Evolutionary conservation across 2,797 vertebrate species (phyloP).

Genomic region (Lutra lutra): DNA sequence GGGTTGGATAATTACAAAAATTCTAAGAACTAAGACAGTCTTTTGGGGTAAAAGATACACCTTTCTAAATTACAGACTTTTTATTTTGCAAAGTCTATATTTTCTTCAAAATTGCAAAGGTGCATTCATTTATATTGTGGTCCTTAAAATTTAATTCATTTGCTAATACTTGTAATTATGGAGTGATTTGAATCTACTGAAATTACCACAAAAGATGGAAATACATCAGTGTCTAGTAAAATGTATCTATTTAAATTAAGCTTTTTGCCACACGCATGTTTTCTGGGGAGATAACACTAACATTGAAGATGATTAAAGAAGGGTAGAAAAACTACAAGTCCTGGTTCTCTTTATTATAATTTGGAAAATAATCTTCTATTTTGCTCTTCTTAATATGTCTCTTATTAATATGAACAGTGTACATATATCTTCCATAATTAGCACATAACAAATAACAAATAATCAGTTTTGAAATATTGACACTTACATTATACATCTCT

Average conservation of each 20-base stretch:
- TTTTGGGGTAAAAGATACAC: not conserved
- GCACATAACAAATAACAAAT: not conserved
- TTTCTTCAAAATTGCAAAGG: slow-evolving; percentile 14
- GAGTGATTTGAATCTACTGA: slow-evolving; percentile 35
- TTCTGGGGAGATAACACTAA: not conserved
- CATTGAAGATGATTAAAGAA: not conserved
- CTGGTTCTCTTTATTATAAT: not conserved
- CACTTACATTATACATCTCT: not conserved
- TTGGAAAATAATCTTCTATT: slow-evolving; percentile 24
- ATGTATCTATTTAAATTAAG: not conserved
- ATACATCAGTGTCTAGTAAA: not conserved
- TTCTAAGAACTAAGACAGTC: not conserved
- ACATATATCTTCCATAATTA: not conserved
- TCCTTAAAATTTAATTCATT: slow-evolving; percentile 2
- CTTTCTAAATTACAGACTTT: slow-evolving; percentile 14
- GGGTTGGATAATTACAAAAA: not conserved
- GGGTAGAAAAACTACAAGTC: not conserved
- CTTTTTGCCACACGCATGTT: not conserved
- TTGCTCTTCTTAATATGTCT: not conserved
- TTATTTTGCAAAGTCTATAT: not conserved
- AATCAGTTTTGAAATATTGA: not conserved
- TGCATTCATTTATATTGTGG: not conserved
- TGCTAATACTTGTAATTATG: slow-evolving; percentile 37
- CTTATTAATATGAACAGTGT: not conserved
- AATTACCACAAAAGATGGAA: not conserved